Evolutionary conservation across 1,140 invertebrate species (phyloP).

Genomic region (Hesperophylax magnus): DNA sequence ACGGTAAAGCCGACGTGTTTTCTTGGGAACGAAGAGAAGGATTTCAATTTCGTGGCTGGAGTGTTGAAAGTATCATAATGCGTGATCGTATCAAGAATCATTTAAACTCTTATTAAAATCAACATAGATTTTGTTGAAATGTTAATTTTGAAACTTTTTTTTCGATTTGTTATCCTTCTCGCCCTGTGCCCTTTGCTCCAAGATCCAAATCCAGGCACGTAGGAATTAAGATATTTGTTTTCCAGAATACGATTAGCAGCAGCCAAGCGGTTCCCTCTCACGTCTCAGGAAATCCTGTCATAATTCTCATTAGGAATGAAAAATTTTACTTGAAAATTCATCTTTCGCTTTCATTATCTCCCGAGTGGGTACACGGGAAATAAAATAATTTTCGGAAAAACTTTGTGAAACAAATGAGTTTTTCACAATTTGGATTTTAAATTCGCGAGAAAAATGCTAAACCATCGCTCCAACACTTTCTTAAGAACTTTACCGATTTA

Average conservation of each 20-base stretch:
- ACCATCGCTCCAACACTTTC: background rate
- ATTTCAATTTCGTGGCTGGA: no score
- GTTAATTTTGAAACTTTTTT: no score
- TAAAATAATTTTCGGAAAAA: background rate
- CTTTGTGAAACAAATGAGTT: background rate
- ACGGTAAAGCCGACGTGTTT: no score
- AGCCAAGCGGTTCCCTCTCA: conserved; percentile 9
- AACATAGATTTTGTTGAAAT: no score
- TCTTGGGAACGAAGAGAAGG: no score
- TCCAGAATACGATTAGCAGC: conserved; percentile 15
- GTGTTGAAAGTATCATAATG: no score
- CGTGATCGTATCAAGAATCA: no score
- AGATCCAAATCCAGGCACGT: background rate
- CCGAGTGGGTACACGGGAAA: background rate
- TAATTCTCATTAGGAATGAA: conserved; percentile 5
- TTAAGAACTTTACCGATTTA: background rate
- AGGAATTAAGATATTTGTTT: background rate
- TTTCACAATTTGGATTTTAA: background rate
- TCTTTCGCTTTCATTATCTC: conserved; percentile 28
- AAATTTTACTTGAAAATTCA: conserved; percentile 11
- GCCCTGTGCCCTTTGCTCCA: no score
- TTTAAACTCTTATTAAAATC: no score
- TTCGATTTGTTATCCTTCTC: no score
- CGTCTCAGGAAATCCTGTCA: conserved; percentile 27
- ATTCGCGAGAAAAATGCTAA: conserved; percentile 3